Evolutionary conservation across 2,113 vertebrate species (phyloP).

Genomic region (Rhea americana): DNA sequence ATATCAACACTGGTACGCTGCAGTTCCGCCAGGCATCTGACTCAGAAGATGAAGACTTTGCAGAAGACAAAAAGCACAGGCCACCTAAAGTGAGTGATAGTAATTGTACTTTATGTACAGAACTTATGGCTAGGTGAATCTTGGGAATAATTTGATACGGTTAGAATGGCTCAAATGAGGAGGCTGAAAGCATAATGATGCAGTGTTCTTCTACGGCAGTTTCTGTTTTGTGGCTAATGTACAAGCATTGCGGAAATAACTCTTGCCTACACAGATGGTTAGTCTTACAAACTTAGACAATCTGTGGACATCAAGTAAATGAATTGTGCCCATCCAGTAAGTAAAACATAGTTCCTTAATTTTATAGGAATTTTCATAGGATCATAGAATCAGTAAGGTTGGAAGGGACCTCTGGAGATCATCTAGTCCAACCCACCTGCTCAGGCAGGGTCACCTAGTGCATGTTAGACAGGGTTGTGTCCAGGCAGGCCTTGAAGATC

Average conservation of each 20-base stretch:
- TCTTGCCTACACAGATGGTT: too few species aligned
- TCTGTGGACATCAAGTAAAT: neutral
- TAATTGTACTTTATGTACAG: neutral
- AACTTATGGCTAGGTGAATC: neutral
- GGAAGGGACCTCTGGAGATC: too few species aligned
- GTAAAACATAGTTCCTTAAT: neutral
- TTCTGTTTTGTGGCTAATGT: neutral
- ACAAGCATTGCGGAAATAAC: neutral
- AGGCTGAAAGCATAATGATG: neutral
- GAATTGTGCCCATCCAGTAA: neutral
- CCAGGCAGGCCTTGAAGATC: too few species aligned
- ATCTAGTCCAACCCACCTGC: too few species aligned
- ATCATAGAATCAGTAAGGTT: too few species aligned
- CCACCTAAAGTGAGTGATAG: constrained; percentile 84
- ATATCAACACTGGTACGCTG: constrained; percentile 97
- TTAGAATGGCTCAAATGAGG: neutral
- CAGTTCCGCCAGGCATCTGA: constrained; percentile 96
- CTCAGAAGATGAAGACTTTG: constrained; percentile 88
- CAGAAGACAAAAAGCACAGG: constrained; percentile 80
- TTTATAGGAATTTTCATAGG: neutral
- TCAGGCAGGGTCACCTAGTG: too few species aligned
- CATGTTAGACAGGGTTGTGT: too few species aligned
- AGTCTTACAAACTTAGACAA: too few species aligned
- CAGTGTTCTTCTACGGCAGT: neutral
- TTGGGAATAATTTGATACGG: fast-evolving